Conservation (phyloP, 2,797 vertebrate species). For the Channallabes apus region DNA sequence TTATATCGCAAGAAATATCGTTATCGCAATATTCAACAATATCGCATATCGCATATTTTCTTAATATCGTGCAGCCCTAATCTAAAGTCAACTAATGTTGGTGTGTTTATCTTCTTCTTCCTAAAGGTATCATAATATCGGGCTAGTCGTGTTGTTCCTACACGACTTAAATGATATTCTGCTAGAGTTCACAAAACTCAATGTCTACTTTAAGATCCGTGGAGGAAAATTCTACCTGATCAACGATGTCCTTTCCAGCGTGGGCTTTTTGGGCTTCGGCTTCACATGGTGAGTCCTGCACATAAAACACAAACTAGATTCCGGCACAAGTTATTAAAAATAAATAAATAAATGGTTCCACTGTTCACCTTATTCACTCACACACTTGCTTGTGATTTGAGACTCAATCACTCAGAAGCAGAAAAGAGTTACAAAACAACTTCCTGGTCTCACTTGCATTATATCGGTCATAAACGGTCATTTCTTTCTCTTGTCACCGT, state of each 20-base stretch:
- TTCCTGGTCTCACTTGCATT: no score
- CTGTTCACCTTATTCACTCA: background rate
- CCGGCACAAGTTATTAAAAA: background rate
- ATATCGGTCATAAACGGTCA: no score
- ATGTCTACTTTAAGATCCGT: conserved; percentile 91
- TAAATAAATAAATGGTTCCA: background rate
- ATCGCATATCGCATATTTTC: no score
- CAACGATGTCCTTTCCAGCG: conserved; percentile 83
- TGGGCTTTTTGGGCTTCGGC: conserved; percentile 87
- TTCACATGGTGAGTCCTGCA: conserved; percentile 81
- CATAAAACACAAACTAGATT: background rate
- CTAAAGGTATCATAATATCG: conserved; percentile 91
- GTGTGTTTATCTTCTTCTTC: background rate
- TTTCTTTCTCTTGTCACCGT: background rate
- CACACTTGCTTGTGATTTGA: background rate
- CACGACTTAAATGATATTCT: conserved; percentile 91
- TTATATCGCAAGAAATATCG: no score
- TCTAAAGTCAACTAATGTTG: background rate
- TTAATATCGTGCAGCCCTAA: no score
- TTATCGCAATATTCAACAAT: no score
- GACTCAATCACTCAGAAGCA: background rate
- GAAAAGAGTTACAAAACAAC: no score
- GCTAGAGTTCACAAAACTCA: conserved; percentile 96
- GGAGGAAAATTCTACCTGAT: conserved; percentile 77
- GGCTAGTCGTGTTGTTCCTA: conserved; percentile 91